Evolutionary conservation across 1,140 invertebrate species (phyloP), one percentile per base, ranked within the genome.

Genomic region (Tetramorium alpestre): DNA sequence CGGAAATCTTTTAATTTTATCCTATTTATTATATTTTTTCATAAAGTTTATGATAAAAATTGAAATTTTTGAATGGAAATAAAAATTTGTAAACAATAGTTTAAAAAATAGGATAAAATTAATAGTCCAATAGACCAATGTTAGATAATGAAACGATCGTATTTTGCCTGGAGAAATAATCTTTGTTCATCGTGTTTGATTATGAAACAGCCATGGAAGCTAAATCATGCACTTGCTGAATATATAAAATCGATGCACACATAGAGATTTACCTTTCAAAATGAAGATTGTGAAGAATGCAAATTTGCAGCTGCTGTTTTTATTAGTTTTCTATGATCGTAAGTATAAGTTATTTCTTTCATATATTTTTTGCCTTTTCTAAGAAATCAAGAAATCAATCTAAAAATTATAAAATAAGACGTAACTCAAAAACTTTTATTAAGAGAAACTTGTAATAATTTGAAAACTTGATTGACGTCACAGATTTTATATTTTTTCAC

Each of bases 321-420:
- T 92, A 5, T 28, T 93, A 62, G 2, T 91, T 28, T 75, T 90
- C 25, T 84, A 44, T 28, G 51, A 88, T 25, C 70, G 91, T 93
- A 65, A 93, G 89, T 87, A 49, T n/a, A n/a, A n/a, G n/a, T 16
- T 10, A 28, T 13, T 87, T 75, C 0, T 28, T 28, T 3, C 5
- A 0, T 38, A 62, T 13, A 81, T 86, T 84, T 88, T 89, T 92
- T 86, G 75, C 78, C 80, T 85, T 28, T 60, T 47, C 0, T 11
- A 13, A 3, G 47, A 85, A 62, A 92, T 88, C 0, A 58, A 5
- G 13, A 33, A 22, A 22, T 22, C 22, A 22, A 22, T 22, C 16
- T 44, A 69, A 87, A n/a, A 77, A 2, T 25, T 69, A 38, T 47
- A 13, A 22, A 16, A 69, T 22, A 69, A 47, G 11, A 13, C 16